Conservation (phyloP, 2,113 vertebrate genomes). For the Sterna hirundo region DNA sequence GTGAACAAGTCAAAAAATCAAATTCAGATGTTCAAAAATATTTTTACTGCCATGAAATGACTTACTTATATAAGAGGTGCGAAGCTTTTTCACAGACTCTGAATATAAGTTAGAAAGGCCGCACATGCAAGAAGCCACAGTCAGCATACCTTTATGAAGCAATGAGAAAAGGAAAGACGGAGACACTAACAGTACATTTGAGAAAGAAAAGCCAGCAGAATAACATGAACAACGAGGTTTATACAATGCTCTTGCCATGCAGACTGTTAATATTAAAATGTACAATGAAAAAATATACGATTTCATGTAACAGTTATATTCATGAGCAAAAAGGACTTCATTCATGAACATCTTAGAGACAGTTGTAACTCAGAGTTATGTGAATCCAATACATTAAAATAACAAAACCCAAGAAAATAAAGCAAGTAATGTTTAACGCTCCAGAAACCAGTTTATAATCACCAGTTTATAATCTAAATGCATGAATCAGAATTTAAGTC, state of each 20-base stretch:
- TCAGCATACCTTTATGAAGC: conserved; percentile 85
- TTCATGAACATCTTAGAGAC: not conserved
- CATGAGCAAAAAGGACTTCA: not conserved
- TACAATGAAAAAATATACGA: not conserved
- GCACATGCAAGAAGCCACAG: conserved; percentile 84
- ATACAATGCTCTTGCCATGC: conserved; percentile 35
- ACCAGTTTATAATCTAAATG: not conserved
- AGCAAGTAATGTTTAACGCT: not conserved
- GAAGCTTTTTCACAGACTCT: conserved; percentile 92
- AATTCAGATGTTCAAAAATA: conserved; percentile 16
- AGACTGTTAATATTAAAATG: not conserved
- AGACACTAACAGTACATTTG: conserved; percentile 71
- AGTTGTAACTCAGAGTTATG: not conserved
- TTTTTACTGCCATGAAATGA: conserved; percentile 67
- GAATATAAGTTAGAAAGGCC: conserved; percentile 80
- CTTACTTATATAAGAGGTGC: conserved; percentile 90
- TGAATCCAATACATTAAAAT: not conserved
- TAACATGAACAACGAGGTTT: not conserved
- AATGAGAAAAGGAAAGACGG: conserved; percentile 79
- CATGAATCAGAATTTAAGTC: not conserved
- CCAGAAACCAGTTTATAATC: not conserved
- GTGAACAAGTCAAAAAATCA: not conserved
- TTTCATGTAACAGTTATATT: not conserved
- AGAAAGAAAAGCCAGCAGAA: conserved; percentile 60
- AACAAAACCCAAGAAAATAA: not conserved